phyloP scores from a whole-genome alignment of 2,888 invertebrate genomes.

The Melanargia galathea region DNA sequence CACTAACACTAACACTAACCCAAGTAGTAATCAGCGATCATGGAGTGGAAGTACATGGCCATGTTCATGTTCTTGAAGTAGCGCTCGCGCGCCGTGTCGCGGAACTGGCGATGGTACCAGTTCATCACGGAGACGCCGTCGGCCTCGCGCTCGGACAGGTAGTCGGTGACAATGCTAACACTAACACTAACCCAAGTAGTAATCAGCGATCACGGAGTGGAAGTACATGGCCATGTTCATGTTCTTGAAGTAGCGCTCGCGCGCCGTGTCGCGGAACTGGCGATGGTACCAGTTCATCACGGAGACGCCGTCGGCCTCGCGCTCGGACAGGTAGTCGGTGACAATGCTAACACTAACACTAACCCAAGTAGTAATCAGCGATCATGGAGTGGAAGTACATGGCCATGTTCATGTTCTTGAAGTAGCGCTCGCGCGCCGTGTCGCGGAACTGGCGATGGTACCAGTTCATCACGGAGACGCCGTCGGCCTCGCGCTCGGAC shows the following conservation, averaged over 20 bases:
- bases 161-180: too few relatives aligned
- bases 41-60: conserved; percentile 98
- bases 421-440: conserved; percentile 96
- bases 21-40: conserved; percentile 98
- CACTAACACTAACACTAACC: conserved; percentile 79
- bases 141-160: too few relatives aligned
- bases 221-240: conserved; percentile 98
- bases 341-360: conserved; percentile 88
- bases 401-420: conserved; percentile 98
- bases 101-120: conserved; percentile 89
- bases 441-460: conserved; percentile 98
- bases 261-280: conserved; percentile 96
- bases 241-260: conserved; percentile 98
- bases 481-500: conserved; percentile 98
- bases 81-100: conserved; percentile 95
- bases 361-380: conserved; percentile 97
- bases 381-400: conserved; percentile 98
- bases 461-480: conserved; percentile 99
- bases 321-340: conserved; percentile 96
- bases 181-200: conserved; percentile 88
- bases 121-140: too few relatives aligned
- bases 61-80: conserved; percentile 99
- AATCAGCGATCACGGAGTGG: conserved; percentile 98
- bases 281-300: conserved; percentile 99
- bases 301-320: conserved; percentile 98